A percentile compares a stretch with the other conserved stretches of the same genome.
Evolutionary conservation across 2,888 invertebrate genomes (phyloP).

Genomic region (Philopedon plagiatum): DNA sequence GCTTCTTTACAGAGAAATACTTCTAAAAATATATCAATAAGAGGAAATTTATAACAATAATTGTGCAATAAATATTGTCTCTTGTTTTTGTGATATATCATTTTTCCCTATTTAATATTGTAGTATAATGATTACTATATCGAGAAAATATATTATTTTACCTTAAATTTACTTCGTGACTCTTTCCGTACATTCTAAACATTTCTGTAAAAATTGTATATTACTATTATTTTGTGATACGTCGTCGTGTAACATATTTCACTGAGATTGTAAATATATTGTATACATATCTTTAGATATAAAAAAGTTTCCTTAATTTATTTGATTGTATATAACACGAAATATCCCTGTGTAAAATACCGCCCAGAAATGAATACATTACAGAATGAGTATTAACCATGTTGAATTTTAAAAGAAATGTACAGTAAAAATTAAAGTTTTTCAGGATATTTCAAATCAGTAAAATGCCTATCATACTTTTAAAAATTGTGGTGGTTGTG

Average conservation of each 20-base stretch:
- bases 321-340: constrained; percentile 19
- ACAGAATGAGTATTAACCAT: neutral
- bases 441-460: neutral
- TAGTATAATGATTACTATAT: neutral
- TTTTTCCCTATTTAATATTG: neutral
- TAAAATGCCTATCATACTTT: neutral
- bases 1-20: neutral
- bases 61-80: constrained; percentile 31
- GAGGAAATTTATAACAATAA: constrained; percentile 28
- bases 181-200: neutral
- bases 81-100: constrained; percentile 27
- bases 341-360: constrained; percentile 36
- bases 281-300: constrained; percentile 36
- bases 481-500: no score
- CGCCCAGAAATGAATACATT: constrained; percentile 15
- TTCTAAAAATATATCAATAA: constrained; percentile 13
- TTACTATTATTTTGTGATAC: constrained; percentile 43
- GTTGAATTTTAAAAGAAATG: neutral
- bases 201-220: constrained; percentile 21
- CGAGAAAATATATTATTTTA: neutral
- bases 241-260: constrained; percentile 33
- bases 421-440: no score
- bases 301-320: constrained; percentile 22
- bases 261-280: constrained; percentile 29
- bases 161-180: neutral